A percentile compares a stretch with the other conserved stretches of the same genome.
Evolutionary conservation across 92 coral and sea anemone species (phyloP).

Genomic region (Paragorgia papillata): DNA sequence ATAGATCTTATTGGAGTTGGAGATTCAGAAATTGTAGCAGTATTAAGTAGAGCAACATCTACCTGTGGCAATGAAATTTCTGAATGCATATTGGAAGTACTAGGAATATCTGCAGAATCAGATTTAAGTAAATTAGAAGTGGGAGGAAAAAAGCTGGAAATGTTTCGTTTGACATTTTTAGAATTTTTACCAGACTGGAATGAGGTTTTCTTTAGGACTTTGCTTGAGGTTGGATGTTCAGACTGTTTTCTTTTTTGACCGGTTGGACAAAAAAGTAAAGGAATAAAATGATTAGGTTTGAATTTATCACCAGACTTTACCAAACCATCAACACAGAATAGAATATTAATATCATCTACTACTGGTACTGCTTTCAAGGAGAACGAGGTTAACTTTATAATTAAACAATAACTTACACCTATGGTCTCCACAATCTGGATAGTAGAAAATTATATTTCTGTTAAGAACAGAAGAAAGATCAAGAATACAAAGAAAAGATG

Average conservation of each 20-base stretch:
- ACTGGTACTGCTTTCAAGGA: no score
- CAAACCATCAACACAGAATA: not conserved
- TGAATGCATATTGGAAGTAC: not conserved
- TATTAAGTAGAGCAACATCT: not conserved
- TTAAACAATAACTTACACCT: constrained; percentile 3
- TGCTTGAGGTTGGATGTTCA: no score
- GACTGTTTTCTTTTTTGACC: no score
- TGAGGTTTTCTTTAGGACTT: no score
- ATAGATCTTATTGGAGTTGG: no score
- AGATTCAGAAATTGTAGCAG: no score
- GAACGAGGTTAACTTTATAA: not conserved
- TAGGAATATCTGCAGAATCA: not conserved
- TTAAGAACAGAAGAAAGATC: constrained; percentile 11
- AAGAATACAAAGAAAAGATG: not conserved
- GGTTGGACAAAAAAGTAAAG: not conserved
- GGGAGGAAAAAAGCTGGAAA: not conserved
- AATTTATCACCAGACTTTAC: not conserved
- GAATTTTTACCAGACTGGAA: not conserved
- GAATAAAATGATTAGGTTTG: constrained; percentile 5
- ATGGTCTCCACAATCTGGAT: constrained; percentile 16
- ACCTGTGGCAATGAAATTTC: not conserved
- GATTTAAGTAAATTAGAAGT: not conserved
- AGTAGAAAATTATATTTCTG: not conserved
- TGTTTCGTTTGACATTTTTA: not conserved
- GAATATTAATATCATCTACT: constrained; percentile 1